Base-by-base conservation (phyloP, 1,140 invertebrate genomes). In the Drosophila serrata region DNA sequence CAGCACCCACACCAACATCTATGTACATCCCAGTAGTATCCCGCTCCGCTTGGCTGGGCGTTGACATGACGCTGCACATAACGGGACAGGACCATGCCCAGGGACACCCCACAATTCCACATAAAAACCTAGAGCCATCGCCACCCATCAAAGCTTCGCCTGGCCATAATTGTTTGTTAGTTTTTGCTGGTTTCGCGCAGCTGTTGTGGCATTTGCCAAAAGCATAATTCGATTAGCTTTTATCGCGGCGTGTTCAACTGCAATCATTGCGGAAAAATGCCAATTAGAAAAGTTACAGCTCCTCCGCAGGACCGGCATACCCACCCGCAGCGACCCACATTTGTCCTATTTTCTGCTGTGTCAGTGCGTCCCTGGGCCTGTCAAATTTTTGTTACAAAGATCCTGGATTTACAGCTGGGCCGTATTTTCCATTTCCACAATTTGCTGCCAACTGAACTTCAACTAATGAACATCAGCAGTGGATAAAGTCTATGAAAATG, bases 161-260 rank as follows among this genome's bases (percentile, higher is more conserved):
- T 19, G 35, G 51, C 68, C 69, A 69, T 57, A 86, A 87, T 76
- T 74, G 76, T 84, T 84, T 74, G 85, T 56, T 70, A 51, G 84
- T 67, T 75, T 79, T 68, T 79, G 51, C 65, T 65, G 45, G 43
- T 29, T 65, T 82, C 61, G 62, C 62, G 42, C 43, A 59, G 46
- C 59, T 82, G 70, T 68, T 67, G 53, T 72, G 76, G 77, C 81
- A 59, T 81, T 87, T 64, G 84, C 84, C 82, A 73, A 70, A 80
- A 87, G 85, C 80, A 87, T 87, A 87, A 87, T 87, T 87, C 84
- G 84, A 87, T 87, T 84, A 87, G 84, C 84, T 84, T 80, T 90
- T 87, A 88, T 90, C 61, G 85, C 84, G 69, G 80, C 84, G 80
- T 87, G 84, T 78, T 88, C 63, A 87, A 72, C 80, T 87, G 84